Base-by-base conservation (phyloP, 2,888 invertebrate genomes). In the Drosophila quinaria region DNA sequence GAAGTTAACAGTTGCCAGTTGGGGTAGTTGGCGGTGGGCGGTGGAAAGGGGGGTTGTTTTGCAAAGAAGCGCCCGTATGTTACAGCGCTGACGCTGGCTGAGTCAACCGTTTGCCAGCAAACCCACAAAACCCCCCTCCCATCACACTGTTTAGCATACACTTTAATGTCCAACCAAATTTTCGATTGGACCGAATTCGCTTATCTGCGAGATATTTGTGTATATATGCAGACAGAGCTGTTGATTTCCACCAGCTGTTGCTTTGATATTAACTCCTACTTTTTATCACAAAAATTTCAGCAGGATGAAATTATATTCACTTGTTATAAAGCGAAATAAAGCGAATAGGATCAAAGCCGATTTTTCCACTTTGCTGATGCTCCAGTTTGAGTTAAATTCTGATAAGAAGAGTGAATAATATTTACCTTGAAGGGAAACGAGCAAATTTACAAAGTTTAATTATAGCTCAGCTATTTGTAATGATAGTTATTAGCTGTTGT, bases 231-330 rank as follows among this genome's bases (percentile, higher is more conserved):
- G 13, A 19, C 31, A 17, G 31, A 46, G 33, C 25, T 63, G 59
- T 49, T 64, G 8, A 66, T 70, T 67, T 64, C 25, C 33, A 50
- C 64, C 84, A 80, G 80, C 82, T 87, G 81, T 66, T 83, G 73
- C 58, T 60, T 37, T 56, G 6, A 2, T 17, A 2, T 17, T 11
- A 29, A 46, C 37, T 22, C 33, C 1, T 50, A 13, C 29, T 33
- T 19, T 31, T 15, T 33, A 54, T 42, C 31, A 13, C 41, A 17
- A 13, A 11, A 15, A 54, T 50, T 50, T 35, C 19, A 35, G 19
- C 33, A 51, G 35, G 13, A 50, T n/a, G 50, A 50, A 35, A 3
- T 8, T 9, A 17, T 35, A 35, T 50, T 6, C 8, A 54, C 39
- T 42, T n/a, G n/a, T n/a, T n/a, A n/a, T 19, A 8, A 13, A 17